A percentile compares a stretch with the other conserved stretches of the same genome.
phyloP scores from a whole-genome alignment of 2,888 invertebrate species.

The Arenicola marina region DNA sequence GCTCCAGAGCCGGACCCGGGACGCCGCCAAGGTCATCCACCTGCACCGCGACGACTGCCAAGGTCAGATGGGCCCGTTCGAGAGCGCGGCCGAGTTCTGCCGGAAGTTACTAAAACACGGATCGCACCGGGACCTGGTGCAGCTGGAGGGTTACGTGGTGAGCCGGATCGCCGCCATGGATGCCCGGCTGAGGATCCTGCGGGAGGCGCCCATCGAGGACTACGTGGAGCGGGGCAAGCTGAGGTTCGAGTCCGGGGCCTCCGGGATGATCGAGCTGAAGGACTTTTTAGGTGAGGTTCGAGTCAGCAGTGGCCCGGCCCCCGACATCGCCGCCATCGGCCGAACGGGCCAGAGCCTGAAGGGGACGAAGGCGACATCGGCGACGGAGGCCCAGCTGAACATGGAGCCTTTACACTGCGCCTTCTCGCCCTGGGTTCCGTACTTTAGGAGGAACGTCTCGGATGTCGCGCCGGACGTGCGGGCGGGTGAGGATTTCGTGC shows the following conservation, averaged over 20 bases:
- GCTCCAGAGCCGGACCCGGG: neutral
- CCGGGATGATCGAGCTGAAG: neutral
- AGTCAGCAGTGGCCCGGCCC: too few species aligned
- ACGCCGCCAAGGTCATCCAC: neutral
- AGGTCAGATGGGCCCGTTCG: neutral
- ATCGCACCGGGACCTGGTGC: neutral
- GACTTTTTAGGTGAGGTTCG: neutral
- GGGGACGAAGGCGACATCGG: too few species aligned
- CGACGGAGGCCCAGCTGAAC: too few species aligned
- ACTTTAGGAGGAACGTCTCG: neutral
- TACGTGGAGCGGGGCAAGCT: neutral
- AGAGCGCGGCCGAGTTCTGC: neutral
- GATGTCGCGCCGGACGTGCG: neutral
- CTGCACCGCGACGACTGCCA: neutral
- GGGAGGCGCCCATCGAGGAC: neutral
- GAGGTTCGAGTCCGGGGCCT: neutral
- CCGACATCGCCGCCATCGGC: too few species aligned
- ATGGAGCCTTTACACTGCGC: too few species aligned
- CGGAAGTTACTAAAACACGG: neutral
- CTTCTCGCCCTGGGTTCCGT: conserved; percentile 1
- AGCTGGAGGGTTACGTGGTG: neutral
- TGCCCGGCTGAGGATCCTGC: neutral
- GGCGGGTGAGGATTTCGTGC: neutral
- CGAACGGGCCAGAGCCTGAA: too few species aligned
- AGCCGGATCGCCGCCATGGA: neutral